Evolutionary conservation across 2,113 vertebrate species (phyloP).

Genomic region (Vidua macroura): DNA sequence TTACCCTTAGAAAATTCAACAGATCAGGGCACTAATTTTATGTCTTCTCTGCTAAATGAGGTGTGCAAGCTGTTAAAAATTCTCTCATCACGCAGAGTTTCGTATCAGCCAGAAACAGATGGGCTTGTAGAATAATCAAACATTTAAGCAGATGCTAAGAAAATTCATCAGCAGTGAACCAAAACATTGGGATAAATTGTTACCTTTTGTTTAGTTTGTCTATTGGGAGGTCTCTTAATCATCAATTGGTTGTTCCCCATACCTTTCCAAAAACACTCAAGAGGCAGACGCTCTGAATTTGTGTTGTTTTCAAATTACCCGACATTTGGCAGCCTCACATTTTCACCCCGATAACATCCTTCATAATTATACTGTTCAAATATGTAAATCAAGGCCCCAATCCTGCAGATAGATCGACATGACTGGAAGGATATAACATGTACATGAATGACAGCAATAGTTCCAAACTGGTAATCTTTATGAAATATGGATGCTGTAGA

Average conservation of each 20-base stretch:
- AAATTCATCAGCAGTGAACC: slow-evolving; percentile 69
- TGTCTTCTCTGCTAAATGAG: slow-evolving; percentile 69
- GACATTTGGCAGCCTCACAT: not conserved
- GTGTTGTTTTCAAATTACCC: slow-evolving; percentile 4
- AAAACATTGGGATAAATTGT: slow-evolving; percentile 65
- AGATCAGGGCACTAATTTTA: slow-evolving; percentile 64
- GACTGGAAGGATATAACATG: not conserved
- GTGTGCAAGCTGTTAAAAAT: slow-evolving; percentile 60
- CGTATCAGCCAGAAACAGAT: slow-evolving; percentile 71
- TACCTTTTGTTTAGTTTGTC: slow-evolving; percentile 66
- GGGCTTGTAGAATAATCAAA: slow-evolving; percentile 68
- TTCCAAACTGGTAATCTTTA: not conserved
- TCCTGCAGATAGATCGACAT: not conserved
- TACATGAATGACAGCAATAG: not conserved
- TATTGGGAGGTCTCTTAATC: slow-evolving; percentile 51
- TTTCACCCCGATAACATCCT: not conserved
- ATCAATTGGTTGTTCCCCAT: not conserved
- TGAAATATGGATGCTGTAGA: not conserved
- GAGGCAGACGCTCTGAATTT: not conserved
- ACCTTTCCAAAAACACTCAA: slow-evolving; percentile 11
- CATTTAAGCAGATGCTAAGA: slow-evolving; percentile 69
- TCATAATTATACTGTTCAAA: not conserved
- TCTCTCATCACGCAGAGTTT: slow-evolving; percentile 26
- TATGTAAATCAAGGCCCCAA: not conserved
- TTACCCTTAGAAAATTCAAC: slow-evolving; percentile 57